Base-by-base conservation (phyloP, 2,113 vertebrate genomes). In the Gadus chalcogrammus region DNA sequence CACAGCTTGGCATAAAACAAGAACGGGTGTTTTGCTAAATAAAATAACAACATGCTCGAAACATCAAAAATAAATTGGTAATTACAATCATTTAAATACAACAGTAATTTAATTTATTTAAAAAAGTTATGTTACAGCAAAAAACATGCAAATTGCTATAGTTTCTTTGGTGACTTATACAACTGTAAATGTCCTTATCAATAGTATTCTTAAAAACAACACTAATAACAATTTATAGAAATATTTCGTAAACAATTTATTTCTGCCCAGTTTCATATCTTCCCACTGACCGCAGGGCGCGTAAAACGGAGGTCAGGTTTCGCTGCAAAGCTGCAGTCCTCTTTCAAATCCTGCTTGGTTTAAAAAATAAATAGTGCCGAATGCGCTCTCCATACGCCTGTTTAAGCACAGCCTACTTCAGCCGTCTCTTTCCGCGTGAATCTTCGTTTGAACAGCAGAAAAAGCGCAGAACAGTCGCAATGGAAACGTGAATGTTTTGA, bases 11-110 rank as follows among this genome's bases (percentile, higher is more conserved):
- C 81, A 77, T 87, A 80, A 89, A 87, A 75, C 72, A 84, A 86
- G 75, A 84, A 70, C 74, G 82, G 70, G 75, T 87, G 88, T 80
- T 80, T 59, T 79, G 72, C 22, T 65, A 79, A 71, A 73, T 71
- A 77, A 77, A 84, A 85, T 76, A 80, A 79, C 84, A 86, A 86
- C 91, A 92, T 93, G 91, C 90, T 71, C 83, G 80, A 89, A 84
- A 89, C 72, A 72, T 70, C 24, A 75, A 78, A 89, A 48, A 86
- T 83, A 87, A 77, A 86, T 87, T 88, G 87, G 83, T 82, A 85
- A 90, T 87, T 91, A 91, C 92, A 93, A 92, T 93, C 90, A 89
- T 91, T 92, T 91, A 90, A 91, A 92, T 90, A 90, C 83, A 81
- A 81, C 82, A 75, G 80, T 89, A 74, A 79, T 87, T 85, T 87